Evolutionary conservation across 2,888 invertebrate species (phyloP).

Genomic region (Allophyes oxyacanthae): DNA sequence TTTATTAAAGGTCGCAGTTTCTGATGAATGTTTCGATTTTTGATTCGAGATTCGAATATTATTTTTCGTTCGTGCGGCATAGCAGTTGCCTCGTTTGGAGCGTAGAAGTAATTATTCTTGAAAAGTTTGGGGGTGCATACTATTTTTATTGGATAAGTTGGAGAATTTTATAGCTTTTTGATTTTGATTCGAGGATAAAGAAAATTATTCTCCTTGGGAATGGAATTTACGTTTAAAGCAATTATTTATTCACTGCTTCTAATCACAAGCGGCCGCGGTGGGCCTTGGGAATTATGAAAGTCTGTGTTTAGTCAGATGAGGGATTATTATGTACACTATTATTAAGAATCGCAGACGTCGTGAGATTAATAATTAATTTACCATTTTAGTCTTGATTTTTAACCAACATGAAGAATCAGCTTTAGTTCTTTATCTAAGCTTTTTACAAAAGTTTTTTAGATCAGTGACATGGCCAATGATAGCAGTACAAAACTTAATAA

Average conservation of each 20-base stretch:
- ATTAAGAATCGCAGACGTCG: too few species aligned
- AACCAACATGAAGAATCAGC: too few species aligned
- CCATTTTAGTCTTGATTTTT: too few species aligned
- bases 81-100: slow-evolving; percentile 18
- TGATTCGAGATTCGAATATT: slow-evolving; percentile 19
- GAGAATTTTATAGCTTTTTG: slow-evolving; percentile 36
- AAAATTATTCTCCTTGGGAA: slow-evolving; percentile 15
- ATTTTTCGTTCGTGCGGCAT: slow-evolving; percentile 3
- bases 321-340: too few species aligned
- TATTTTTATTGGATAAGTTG: slow-evolving; percentile 40
- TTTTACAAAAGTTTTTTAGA: too few species aligned
- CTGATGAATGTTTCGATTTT: slow-evolving; percentile 49
- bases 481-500: too few species aligned
- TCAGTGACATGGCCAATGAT: too few species aligned
- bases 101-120: slow-evolving; percentile 32
- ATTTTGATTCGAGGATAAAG: slow-evolving; percentile 11
- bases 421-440: too few species aligned
- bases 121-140: slow-evolving; percentile 30
- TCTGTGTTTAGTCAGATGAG: too few species aligned
- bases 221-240: not conserved
- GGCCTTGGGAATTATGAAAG: too few species aligned
- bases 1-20: slow-evolving; percentile 53
- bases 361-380: too few species aligned
- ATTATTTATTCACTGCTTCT: not conserved
- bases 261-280: too few species aligned